These are phyloP conservation scores for Cynopterus brachyotis DNA, from an alignment of 2,113 vertebrate species.

Conservation along the genomic window DNA sequence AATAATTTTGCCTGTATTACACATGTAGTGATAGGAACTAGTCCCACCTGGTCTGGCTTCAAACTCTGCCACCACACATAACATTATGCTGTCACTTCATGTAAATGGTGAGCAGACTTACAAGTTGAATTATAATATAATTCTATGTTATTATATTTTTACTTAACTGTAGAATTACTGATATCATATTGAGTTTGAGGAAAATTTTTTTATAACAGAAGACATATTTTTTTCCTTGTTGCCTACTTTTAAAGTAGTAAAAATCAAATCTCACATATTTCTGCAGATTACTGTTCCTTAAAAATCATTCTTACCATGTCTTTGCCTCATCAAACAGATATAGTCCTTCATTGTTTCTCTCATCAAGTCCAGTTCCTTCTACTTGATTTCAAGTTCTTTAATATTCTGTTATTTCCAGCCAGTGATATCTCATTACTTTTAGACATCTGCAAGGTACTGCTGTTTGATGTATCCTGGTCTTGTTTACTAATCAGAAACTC, in stretches of 20 bases:
- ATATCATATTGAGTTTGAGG: neutral
- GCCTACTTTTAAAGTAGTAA: neutral
- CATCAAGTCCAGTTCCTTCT: neutral
- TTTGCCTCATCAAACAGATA: neutral
- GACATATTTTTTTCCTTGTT: neutral
- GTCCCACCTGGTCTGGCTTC: neutral
- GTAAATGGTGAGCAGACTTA: neutral
- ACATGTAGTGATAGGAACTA: neutral
- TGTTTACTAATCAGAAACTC: neutral
- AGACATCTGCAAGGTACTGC: neutral
- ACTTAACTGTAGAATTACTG: neutral
- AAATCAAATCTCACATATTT: neutral
- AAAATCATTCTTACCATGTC: neutral
- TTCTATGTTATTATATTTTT: neutral
- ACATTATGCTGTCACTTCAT: neutral
- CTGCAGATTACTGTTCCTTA: neutral
- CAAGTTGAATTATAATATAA: neutral
- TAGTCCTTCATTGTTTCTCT: neutral
- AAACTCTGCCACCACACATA: neutral
- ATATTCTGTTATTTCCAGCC: slow-evolving; percentile 11
- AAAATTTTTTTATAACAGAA: neutral
- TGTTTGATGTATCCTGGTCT: neutral
- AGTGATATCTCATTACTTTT: neutral
- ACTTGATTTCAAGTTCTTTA: neutral
- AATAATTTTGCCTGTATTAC: neutral